Percentiles rank a stretch among this genome's conserved stretches.
phyloP scores from a whole-genome alignment of 2,888 invertebrate species.

The Troides oblongomaculatus region DNA sequence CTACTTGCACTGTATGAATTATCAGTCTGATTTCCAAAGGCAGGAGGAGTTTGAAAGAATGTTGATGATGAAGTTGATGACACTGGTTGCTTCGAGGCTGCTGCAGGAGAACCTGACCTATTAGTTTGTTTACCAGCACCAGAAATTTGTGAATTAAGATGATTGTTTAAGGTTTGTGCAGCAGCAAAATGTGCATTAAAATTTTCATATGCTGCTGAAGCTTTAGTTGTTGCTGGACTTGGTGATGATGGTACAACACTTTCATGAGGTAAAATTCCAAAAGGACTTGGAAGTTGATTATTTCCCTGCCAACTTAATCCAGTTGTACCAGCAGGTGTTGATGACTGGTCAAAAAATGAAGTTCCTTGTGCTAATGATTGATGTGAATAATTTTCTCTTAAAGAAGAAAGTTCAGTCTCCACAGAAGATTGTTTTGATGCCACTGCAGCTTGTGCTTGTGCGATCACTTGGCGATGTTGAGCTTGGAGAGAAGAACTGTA shows the following conservation, averaged over 20 bases:
- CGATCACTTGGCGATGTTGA: slow-evolving; percentile 85
- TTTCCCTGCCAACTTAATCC: slow-evolving; percentile 87
- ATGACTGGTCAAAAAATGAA: slow-evolving; percentile 84
- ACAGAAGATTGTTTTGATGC: slow-evolving; percentile 79
- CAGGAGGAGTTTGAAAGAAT: slow-evolving; percentile 83
- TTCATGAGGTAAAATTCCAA: slow-evolving; percentile 89
- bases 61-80: slow-evolving; percentile 78
- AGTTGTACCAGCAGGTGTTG: slow-evolving; percentile 71
- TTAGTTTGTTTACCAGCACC: slow-evolving; percentile 78
- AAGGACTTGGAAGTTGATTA: slow-evolving; percentile 84
- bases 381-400: slow-evolving; percentile 82
- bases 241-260: slow-evolving; percentile 85
- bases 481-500: slow-evolving; percentile 83
- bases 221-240: slow-evolving; percentile 81
- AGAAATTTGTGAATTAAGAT: slow-evolving; percentile 82
- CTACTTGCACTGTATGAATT: slow-evolving; percentile 79
- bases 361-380: slow-evolving; percentile 81
- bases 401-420: slow-evolving; percentile 78
- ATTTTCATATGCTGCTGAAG: slow-evolving; percentile 82
- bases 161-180: slow-evolving; percentile 82
- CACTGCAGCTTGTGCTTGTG: slow-evolving; percentile 77
- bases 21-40: slow-evolving; percentile 80
- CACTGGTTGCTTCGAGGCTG: slow-evolving; percentile 75
- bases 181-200: slow-evolving; percentile 86
- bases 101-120: slow-evolving; percentile 78